phyloP scores from a whole-genome alignment of 2,888 invertebrate species.

The Campoplex nolae region DNA sequence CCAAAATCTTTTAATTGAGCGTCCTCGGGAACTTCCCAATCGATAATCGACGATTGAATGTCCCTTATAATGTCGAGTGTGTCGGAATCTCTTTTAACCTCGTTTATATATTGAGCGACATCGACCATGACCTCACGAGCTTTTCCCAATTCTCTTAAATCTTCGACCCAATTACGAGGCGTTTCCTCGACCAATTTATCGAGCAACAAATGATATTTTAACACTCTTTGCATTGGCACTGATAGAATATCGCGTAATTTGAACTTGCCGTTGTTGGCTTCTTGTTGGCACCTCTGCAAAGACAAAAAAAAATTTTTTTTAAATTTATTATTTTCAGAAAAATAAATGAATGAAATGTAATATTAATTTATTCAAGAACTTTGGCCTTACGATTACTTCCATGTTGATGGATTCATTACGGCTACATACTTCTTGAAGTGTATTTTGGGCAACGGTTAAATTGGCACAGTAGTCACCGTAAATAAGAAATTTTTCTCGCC shows the following conservation, averaged over 20 bases:
- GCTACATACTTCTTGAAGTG: conserved; percentile 91
- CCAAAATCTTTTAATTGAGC: conserved; percentile 96
- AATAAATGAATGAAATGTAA: not conserved
- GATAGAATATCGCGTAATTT: conserved; percentile 97
- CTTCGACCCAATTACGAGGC: conserved; percentile 93
- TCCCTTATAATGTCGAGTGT: conserved; percentile 95
- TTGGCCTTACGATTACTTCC: conserved; percentile 88
- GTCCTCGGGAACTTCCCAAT: conserved; percentile 92
- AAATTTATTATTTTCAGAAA: conserved; percentile 54
- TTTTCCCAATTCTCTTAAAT: conserved; percentile 92
- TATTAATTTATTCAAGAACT: not conserved
- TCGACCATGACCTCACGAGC: conserved; percentile 98
- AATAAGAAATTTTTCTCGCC: conserved; percentile 95
- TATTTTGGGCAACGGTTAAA: conserved; percentile 94
- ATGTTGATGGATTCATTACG: conserved; percentile 88
- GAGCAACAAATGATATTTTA: conserved; percentile 97
- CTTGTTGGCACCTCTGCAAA: conserved; percentile 94
- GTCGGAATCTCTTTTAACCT: conserved; percentile 98
- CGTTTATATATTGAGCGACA: conserved; percentile 98
- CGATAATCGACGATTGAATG: conserved; percentile 93
- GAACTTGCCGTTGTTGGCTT: conserved; percentile 97
- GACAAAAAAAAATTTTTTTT: conserved; percentile 35
- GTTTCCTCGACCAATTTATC: conserved; percentile 96
- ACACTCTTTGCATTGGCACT: conserved; percentile 99
- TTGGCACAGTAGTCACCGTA: conserved; percentile 99